Evolutionary conservation across 2,888 invertebrate genomes (phyloP), one percentile per base, ranked within the genome.

Genomic region (Pollenia angustigena): DNA sequence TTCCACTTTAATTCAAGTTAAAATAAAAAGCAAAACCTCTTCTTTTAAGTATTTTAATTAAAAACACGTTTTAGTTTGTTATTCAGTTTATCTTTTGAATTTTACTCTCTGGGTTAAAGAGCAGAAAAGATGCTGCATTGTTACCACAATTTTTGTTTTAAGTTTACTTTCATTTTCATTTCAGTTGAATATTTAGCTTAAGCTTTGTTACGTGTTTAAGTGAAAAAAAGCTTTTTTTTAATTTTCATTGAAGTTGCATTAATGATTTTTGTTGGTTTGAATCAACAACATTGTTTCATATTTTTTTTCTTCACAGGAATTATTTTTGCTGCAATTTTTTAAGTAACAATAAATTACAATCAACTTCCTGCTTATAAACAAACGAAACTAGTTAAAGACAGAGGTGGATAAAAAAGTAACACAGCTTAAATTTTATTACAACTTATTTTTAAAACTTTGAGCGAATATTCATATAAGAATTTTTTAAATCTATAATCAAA

Each of bases 151-250:
- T 48, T 48, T 12, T 12, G 3, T 32, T 32, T 32, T 32, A 6
- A 32, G 9, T 62, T 56, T 56, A 52, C 48, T 64, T 64, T 64
- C 16, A 52, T 48, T 75, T 75, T 64, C 52, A 52, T 64, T 44
- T 52, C 14, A 11, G 14, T 56, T 56, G 4, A 12, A 52, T 0
- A 18, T 16, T 16, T 32, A 54, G 4, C 1, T 52, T 42, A 52
- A 58, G 46, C 11, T 74, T 40, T 12, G 32, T 40, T 74, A 14
- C 44, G 1, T 48, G 40, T 14, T 60, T 72, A 32, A 32, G 32
- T 42, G 3, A n/a, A 42, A 42, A 42, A 42, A 71, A 54, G 16
- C 54, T 54, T 68, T 52, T 58, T 11, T 11, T n/a, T 40, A 32
- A 32, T 32, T 32, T 32, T 32, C 6, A 32, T 58, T 58, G 4